These are phyloP conservation scores for Drosophila mimetica DNA, from an alignment of 2,888 invertebrate species.

Conservation along the genomic window DNA sequence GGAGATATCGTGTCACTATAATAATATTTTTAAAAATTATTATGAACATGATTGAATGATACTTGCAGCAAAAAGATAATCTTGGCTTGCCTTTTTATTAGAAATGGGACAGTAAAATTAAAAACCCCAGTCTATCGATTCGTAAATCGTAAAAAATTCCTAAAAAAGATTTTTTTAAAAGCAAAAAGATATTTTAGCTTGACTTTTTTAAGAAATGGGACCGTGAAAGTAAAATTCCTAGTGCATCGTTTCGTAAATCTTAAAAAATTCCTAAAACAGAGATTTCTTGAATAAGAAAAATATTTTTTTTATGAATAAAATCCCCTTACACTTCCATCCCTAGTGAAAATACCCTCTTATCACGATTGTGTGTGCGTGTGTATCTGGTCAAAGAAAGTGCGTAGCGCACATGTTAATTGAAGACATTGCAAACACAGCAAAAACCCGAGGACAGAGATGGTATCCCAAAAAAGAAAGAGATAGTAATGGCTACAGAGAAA, in stretches of 20 bases:
- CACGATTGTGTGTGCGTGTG: constrained; percentile 6
- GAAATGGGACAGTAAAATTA: no score
- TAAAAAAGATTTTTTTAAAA: no score
- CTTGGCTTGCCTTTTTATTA: no score
- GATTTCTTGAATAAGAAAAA: no score
- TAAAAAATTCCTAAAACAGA: no score
- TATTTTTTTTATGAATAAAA: no score
- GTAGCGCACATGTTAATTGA: constrained; percentile 73
- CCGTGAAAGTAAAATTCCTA: no score
- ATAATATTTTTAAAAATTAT: not conserved
- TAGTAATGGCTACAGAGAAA: not conserved
- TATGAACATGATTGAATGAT: not conserved
- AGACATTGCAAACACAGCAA: constrained; percentile 58
- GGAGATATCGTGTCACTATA: not conserved
- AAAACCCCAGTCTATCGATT: no score
- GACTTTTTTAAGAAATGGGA: no score
- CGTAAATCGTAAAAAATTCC: no score
- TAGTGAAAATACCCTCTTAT: constrained; percentile 60
- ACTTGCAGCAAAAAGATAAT: not conserved
- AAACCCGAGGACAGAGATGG: constrained; percentile 14
- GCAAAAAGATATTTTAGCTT: no score
- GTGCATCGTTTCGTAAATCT: no score
- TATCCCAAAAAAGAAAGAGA: constrained; percentile 15
- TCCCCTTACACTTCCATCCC: constrained; percentile 13
- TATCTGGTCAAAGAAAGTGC: constrained; percentile 68